A percentile compares a stretch with the other conserved stretches of the same genome.
Evolutionary conservation across 37 sponge, comb jelly and placozoan genomes (phyloP).

Genomic region (Eunapius fragilis): DNA sequence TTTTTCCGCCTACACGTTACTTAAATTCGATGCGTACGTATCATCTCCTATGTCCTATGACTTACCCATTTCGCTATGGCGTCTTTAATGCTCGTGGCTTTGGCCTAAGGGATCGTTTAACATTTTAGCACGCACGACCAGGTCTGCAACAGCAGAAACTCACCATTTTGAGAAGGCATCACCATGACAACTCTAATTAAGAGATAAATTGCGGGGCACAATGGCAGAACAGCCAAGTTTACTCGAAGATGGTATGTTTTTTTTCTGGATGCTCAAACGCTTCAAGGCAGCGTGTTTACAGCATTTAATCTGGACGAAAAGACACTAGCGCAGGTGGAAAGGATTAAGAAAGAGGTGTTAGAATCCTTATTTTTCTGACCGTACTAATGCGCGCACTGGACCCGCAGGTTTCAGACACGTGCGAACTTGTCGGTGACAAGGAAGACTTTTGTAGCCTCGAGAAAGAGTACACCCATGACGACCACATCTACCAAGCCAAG

Average conservation of each 20-base stretch:
- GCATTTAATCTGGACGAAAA: slow-evolving; percentile 69
- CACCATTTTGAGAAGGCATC: neutral
- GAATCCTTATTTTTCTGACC: neutral
- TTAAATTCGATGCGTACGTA: neutral
- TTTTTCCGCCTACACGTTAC: slow-evolving; percentile 50
- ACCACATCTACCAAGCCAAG: slow-evolving; percentile 79
- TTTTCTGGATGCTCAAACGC: neutral
- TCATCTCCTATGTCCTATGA: neutral
- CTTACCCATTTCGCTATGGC: slow-evolving; percentile 90
- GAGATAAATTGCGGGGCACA: slow-evolving; percentile 53
- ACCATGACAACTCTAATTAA: neutral
- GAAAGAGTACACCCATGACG: slow-evolving; percentile 68
- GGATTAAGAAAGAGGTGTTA: slow-evolving; percentile 81
- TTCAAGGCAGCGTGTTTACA: neutral
- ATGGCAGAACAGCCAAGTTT: slow-evolving; percentile 66
- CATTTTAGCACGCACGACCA: neutral
- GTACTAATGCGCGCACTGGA: neutral
- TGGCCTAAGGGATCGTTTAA: slow-evolving; percentile 54
- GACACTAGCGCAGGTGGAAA: slow-evolving; percentile 79
- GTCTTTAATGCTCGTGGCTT: slow-evolving; percentile 91
- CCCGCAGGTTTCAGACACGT: slow-evolving; percentile 53
- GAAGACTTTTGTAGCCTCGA: slow-evolving; percentile 63
- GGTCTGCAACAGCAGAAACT: neutral
- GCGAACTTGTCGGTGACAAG: slow-evolving; percentile 69
- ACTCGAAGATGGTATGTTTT: neutral